Conservation (phyloP, 2,888 invertebrate genomes). For the Calephelis perditalis region DNA sequence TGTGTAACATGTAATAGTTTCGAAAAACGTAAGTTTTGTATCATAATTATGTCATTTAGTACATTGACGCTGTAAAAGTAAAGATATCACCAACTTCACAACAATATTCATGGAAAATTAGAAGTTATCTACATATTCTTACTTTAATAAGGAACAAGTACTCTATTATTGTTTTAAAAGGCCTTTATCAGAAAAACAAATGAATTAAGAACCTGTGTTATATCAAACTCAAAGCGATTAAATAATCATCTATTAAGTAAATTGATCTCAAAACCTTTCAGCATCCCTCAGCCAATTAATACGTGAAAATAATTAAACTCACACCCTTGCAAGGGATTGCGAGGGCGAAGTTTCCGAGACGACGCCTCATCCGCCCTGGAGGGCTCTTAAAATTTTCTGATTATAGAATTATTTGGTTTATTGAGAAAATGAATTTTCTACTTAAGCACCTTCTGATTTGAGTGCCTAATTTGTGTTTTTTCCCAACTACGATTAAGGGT, state of each 20-base stretch:
- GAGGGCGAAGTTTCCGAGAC: slow-evolving; percentile 32
- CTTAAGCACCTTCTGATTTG: slow-evolving; percentile 4
- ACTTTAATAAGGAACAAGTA: too few species aligned
- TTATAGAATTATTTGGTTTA: slow-evolving; percentile 28
- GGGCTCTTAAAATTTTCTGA: slow-evolving; percentile 25
- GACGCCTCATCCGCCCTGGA: slow-evolving; percentile 31
- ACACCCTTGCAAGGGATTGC: slow-evolving; percentile 26
- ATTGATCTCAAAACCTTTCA: slow-evolving; percentile 15
- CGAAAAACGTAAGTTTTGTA: too few species aligned
- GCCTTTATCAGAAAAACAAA: too few species aligned
- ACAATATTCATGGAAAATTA: too few species aligned
- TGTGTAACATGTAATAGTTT: too few species aligned
- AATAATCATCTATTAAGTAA: slow-evolving; percentile 8
- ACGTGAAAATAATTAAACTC: slow-evolving; percentile 32
- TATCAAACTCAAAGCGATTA: background rate
- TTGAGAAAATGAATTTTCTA: slow-evolving; percentile 16
- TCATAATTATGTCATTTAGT: too few species aligned
- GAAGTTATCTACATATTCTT: too few species aligned
- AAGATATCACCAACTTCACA: too few species aligned
- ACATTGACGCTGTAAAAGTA: too few species aligned
- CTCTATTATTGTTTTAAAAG: too few species aligned
- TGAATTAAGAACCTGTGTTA: too few species aligned
- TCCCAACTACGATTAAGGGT: too few species aligned
- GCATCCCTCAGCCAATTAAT: slow-evolving; percentile 30
- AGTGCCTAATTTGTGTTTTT: background rate